phyloP scores from a whole-genome alignment of 2,113 vertebrate species.

The Marmota monax region DNA sequence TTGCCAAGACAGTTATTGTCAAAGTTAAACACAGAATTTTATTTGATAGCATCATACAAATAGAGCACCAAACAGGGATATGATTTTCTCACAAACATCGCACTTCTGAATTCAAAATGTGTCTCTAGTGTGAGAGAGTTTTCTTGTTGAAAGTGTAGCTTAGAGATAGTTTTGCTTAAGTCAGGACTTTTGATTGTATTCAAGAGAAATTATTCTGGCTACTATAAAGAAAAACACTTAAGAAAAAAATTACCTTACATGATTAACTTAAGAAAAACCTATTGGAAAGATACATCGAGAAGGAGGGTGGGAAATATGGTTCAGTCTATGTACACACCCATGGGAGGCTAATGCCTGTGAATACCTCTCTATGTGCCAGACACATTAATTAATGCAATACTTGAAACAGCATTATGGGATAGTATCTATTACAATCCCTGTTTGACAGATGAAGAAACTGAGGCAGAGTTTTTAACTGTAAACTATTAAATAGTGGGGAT shows the following conservation, averaged over 20 bases:
- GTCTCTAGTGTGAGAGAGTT: background rate
- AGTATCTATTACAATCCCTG: background rate
- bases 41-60: background rate
- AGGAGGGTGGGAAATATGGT: background rate
- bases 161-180: background rate
- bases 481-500: background rate
- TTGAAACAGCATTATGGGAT: background rate
- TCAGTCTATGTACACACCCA: background rate
- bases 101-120: background rate
- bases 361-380: too few species aligned
- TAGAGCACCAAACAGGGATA: background rate
- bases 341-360: background rate
- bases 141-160: background rate
- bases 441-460: background rate
- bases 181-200: background rate
- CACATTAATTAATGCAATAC: background rate
- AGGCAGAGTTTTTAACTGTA: background rate
- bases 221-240: background rate
- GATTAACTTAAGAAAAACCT: background rate
- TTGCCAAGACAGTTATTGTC: background rate
- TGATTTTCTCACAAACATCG: background rate
- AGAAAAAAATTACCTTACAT: background rate
- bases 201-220: background rate
- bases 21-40: slow-evolving; percentile 13
- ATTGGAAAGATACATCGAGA: background rate